Conservation (phyloP, 1,140 invertebrate species). For the Zaprionus camerounensis region DNA sequence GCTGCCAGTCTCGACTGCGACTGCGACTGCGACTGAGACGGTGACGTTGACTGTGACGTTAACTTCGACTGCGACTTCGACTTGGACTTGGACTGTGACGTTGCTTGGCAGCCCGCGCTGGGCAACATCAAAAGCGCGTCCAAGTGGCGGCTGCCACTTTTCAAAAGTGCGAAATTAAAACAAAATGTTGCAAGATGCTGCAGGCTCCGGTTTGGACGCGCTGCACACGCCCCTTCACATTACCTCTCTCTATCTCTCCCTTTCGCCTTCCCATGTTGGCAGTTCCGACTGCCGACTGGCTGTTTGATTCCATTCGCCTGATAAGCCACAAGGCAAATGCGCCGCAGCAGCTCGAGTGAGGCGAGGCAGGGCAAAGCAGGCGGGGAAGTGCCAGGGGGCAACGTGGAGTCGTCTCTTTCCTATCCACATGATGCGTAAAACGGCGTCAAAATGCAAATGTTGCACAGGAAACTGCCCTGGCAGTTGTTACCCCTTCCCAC, state of each 20-base stretch:
- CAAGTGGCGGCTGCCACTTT: constrained; percentile 77
- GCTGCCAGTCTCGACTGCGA: constrained; percentile 28
- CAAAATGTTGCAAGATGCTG: constrained; percentile 82
- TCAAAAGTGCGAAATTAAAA: constrained; percentile 80
- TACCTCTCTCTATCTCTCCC: not conserved
- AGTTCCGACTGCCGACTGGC: constrained; percentile 20
- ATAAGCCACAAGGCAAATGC: constrained; percentile 58
- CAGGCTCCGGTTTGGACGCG: constrained; percentile 50
- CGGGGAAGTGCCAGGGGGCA: not conserved
- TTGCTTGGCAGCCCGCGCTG: constrained; percentile 39
- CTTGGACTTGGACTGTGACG: constrained; percentile 7
- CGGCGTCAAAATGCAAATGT: constrained; percentile 80
- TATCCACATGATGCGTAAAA: constrained; percentile 74
- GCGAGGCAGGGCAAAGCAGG: not conserved
- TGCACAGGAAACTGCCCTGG: constrained; percentile 64
- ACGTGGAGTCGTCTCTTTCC: constrained; percentile 25
- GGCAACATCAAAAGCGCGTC: constrained; percentile 74
- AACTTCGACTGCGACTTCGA: constrained; percentile 2
- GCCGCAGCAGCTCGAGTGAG: not conserved
- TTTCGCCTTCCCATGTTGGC: not conserved
- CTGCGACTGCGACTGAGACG: constrained; percentile 2
- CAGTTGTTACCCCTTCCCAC: constrained; percentile 26
- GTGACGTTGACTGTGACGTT: not conserved
- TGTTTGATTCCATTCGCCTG: constrained; percentile 71
- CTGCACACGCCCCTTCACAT: not conserved